Evolutionary conservation across 2,797 vertebrate species (phyloP).

Genomic region (Xerus rutilus): DNA sequence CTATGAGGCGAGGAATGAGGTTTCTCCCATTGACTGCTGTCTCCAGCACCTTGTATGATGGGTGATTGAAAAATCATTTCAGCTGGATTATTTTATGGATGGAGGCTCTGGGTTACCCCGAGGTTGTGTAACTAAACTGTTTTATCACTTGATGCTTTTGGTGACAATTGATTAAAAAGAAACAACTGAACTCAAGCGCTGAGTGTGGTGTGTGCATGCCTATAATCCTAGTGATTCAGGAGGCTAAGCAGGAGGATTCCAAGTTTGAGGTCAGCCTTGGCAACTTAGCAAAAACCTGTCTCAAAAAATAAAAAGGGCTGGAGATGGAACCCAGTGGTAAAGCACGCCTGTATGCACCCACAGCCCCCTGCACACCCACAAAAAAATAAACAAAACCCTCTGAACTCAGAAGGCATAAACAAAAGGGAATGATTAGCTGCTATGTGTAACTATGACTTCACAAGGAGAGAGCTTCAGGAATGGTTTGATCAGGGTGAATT

Average conservation of each 20-base stretch:
- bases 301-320: no score
- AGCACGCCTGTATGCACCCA: no score
- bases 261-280: no score
- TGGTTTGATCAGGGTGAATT: slow-evolving; percentile 9
- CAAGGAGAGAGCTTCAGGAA: background rate
- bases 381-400: no score
- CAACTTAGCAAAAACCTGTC: no score
- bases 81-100: slow-evolving; percentile 7
- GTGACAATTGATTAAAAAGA: slow-evolving; percentile 33
- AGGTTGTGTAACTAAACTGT: background rate
- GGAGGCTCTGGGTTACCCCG: background rate
- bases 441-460: background rate
- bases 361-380: no score
- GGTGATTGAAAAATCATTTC: slow-evolving; percentile 9
- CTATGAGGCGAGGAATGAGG: background rate
- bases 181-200: no score
- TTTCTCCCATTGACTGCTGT: background rate
- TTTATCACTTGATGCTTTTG: slow-evolving; percentile 44
- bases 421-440: background rate
- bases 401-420: background rate
- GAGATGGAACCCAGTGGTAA: no score
- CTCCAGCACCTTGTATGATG: background rate
- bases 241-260: no score
- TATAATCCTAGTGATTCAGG: no score
- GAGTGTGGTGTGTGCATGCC: no score